A percentile compares a stretch with the other conserved stretches of the same genome.
These are phyloP conservation scores for Chelon auratus DNA, from an alignment of 2,797 vertebrate genomes.

Conservation along the genomic window DNA sequence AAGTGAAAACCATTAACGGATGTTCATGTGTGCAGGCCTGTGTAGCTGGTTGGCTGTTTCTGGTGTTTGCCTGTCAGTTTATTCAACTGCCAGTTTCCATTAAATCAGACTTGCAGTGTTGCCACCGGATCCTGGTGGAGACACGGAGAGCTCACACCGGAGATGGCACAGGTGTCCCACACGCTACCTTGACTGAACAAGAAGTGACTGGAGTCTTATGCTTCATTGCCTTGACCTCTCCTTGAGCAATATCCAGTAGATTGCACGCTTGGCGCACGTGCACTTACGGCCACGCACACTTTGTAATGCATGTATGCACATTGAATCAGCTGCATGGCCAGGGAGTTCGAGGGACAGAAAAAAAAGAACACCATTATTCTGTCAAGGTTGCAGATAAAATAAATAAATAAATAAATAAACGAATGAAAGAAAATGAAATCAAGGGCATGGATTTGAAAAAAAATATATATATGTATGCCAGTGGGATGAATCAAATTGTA, in stretches of 20 bases:
- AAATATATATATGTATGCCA: neutral
- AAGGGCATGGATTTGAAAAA: too few species aligned
- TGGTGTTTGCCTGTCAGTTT: constrained; percentile 45
- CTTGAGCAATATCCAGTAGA: constrained; percentile 64
- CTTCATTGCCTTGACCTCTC: constrained; percentile 62
- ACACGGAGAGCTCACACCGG: constrained; percentile 26
- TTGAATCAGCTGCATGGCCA: constrained; percentile 7
- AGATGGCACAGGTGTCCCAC: constrained; percentile 66
- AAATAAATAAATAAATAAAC: too few species aligned
- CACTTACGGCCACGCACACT: neutral
- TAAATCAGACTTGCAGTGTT: constrained; percentile 46
- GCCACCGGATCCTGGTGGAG: constrained; percentile 14
- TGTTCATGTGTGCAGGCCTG: constrained; percentile 12
- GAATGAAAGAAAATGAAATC: too few species aligned
- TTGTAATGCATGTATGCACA: constrained; percentile 3
- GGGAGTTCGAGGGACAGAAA: neutral
- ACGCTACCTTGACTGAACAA: constrained; percentile 56
- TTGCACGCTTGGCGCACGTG: constrained; percentile 33
- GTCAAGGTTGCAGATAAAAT: neutral
- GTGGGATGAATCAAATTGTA: neutral
- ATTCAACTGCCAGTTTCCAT: constrained; percentile 61
- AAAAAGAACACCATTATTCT: neutral
- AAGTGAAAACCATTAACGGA: constrained; percentile 17
- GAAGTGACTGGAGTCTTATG: constrained; percentile 75
- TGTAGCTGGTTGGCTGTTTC: constrained; percentile 32